phyloP scores from a whole-genome alignment of 1,140 invertebrate genomes.

The Sycophaga agraensis region DNA sequence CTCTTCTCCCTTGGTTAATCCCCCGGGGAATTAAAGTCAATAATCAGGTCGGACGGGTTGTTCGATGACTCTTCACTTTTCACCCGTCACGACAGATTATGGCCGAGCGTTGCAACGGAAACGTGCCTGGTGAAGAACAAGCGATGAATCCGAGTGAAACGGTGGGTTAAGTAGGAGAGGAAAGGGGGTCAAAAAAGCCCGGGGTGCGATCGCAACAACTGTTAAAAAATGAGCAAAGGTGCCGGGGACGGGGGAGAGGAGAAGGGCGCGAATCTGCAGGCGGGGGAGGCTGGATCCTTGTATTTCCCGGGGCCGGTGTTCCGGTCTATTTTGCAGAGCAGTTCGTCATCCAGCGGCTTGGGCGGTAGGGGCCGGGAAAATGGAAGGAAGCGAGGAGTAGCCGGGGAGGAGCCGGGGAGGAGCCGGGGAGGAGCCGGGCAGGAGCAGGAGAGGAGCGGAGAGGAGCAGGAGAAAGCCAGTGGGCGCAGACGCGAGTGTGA shows the following conservation, averaged over 20 bases:
- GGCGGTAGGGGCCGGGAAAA: no score
- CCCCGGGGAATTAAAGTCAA: no score
- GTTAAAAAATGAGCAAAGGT: no score
- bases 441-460: slow-evolving; percentile 30
- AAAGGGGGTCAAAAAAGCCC: not conserved
- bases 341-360: slow-evolving; percentile 51
- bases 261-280: not conserved
- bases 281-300: slow-evolving; percentile 36
- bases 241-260: not conserved
- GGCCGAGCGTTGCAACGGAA: no score
- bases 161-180: not conserved
- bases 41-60: no score
- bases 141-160: no score
- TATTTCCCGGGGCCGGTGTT: slow-evolving; percentile 47
- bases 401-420: not conserved
- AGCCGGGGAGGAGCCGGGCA: not conserved
- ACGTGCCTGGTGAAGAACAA: no score
- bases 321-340: slow-evolving; percentile 47
- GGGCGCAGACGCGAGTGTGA: slow-evolving; percentile 34
- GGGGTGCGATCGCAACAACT: not conserved
- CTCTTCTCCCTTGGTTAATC: no score
- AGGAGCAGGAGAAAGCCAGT: no score
- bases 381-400: not conserved
- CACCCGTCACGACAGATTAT: no score
- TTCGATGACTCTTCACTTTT: no score